A percentile compares a stretch with the other conserved stretches of the same genome.
Conservation (phyloP, 1,140 invertebrate species). For the Eupeodes corollae region DNA sequence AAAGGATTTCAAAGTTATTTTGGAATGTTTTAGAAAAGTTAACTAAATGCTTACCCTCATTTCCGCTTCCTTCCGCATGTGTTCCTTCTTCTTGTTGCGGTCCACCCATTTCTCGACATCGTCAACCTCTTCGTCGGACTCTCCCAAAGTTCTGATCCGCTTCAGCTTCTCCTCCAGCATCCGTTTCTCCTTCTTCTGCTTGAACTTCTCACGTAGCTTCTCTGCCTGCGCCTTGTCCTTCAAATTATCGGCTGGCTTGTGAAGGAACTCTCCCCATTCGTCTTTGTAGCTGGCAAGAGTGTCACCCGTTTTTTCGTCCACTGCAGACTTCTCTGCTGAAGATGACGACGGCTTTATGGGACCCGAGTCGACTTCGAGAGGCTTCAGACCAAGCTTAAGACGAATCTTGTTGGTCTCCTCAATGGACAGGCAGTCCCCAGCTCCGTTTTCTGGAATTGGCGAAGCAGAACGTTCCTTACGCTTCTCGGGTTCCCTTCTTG, state of each 20-base stretch:
- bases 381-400: constrained; percentile 88
- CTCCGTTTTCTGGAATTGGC: constrained; percentile 37
- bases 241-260: constrained; percentile 80
- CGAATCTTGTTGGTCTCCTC: constrained; percentile 86
- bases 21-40: background rate
- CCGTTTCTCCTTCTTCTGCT: constrained; percentile 66
- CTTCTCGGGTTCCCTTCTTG: constrained; percentile 29
- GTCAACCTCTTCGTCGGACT: constrained; percentile 66
- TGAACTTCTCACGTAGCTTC: constrained; percentile 71
- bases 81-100: constrained; percentile 61
- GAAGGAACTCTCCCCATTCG: constrained; percentile 82
- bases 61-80: constrained; percentile 76
- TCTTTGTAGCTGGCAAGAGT: constrained; percentile 52
- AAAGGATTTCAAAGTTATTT: background rate
- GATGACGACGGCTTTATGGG: constrained; percentile 15
- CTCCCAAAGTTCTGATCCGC: constrained; percentile 54
- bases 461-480: constrained; percentile 19
- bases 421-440: constrained; percentile 60
- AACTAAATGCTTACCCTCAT: constrained; percentile 78
- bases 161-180: constrained; percentile 59
- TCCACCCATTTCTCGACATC: constrained; percentile 69
- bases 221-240: constrained; percentile 63
- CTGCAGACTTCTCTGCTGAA: constrained; percentile 9
- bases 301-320: constrained; percentile 30
- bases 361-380: constrained; percentile 57